These are phyloP conservation scores for Phragmatobia fuliginosa DNA, from an alignment of 2,888 invertebrate genomes.

Conservation along the genomic window DNA sequence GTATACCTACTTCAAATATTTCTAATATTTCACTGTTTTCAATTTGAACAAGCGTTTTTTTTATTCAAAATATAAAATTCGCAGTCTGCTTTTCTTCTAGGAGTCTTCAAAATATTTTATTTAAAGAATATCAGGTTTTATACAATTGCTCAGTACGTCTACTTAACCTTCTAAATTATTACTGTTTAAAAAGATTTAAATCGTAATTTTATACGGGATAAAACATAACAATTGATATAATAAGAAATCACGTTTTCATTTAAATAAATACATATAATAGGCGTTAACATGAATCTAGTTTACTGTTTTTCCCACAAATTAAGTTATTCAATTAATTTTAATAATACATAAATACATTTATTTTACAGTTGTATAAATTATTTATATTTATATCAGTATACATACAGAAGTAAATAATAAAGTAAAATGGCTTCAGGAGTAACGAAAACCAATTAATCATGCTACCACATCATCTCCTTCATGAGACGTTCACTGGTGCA, in stretches of 20 bases:
- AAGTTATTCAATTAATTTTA: background rate
- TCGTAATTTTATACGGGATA: background rate
- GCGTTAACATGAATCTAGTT: constrained; percentile 6
- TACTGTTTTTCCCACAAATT: constrained; percentile 5
- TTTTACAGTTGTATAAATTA: background rate
- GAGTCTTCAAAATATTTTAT: background rate
- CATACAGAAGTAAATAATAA: background rate
- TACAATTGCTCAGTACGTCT: background rate
- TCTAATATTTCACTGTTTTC: too few species aligned
- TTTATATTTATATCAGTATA: background rate
- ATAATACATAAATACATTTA: background rate
- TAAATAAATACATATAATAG: background rate
- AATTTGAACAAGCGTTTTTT: background rate
- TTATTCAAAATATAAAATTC: background rate
- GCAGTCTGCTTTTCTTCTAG: background rate
- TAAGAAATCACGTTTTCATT: constrained; percentile 3
- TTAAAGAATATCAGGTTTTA: background rate
- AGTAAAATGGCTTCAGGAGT: background rate
- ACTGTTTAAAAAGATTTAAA: background rate
- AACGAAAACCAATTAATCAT: background rate
- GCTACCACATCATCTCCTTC: background rate
- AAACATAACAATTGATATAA: background rate
- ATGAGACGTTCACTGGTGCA: background rate
- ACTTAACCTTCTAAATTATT: background rate
- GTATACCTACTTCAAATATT: too few species aligned